A percentile compares a stretch with the other conserved stretches of the same genome.
Evolutionary conservation across 2,797 vertebrate genomes (phyloP).

Genomic region (Cyprinella venusta): DNA sequence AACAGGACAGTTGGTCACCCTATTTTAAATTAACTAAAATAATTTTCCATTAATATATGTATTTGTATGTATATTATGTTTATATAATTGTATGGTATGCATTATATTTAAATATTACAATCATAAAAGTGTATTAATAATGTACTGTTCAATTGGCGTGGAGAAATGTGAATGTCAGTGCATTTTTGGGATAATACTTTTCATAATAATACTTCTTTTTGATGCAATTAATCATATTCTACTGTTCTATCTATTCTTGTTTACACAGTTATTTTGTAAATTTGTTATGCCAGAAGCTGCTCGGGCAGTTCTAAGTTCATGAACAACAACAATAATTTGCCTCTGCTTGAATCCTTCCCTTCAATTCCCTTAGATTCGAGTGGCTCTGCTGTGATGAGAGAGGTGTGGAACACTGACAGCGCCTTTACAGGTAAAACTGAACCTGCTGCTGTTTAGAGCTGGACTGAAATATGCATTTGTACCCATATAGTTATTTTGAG

Average conservation of each 20-base stretch:
- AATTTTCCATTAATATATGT: background rate
- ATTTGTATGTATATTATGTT: background rate
- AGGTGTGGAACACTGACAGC: slow-evolving; percentile 66
- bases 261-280: background rate
- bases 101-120: background rate
- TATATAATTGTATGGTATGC: background rate
- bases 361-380: slow-evolving; percentile 60
- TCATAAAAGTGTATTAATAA: background rate
- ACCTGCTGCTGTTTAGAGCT: background rate
- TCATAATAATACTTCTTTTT: background rate
- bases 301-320: slow-evolving; percentile 70
- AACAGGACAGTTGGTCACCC: no score
- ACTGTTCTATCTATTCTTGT: no score
- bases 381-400: slow-evolving; percentile 65
- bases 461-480: background rate
- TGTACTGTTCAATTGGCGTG: no score
- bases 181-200: slow-evolving; percentile 22
- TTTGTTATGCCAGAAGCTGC: slow-evolving; percentile 73
- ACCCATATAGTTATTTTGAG: background rate
- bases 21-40: background rate
- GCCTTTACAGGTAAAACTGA: slow-evolving; percentile 44
- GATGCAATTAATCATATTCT: background rate
- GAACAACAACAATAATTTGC: slow-evolving; percentile 18
- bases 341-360: slow-evolving; percentile 41
- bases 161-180: background rate